phyloP scores from a whole-genome alignment of 2,888 invertebrate species.

The Trichopoda pennipes region DNA sequence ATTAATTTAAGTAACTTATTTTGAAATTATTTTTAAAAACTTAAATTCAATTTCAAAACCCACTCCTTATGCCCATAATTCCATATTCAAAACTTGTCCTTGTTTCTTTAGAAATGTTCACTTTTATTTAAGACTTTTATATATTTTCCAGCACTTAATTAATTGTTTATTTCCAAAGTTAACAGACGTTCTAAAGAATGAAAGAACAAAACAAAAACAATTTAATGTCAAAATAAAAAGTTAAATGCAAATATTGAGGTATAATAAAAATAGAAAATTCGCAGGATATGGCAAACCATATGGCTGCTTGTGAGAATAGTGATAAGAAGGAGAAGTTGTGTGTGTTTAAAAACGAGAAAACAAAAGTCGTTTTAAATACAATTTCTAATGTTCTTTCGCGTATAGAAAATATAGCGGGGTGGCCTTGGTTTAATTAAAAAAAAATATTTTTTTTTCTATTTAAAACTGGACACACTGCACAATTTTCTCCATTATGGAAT shows the following conservation, averaged over 20 bases:
- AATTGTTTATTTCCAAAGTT: background rate
- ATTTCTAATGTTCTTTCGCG: conserved; percentile 10
- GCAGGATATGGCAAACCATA: conserved; percentile 14
- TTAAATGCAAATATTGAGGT: conserved; percentile 4
- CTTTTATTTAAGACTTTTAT: too few relatives aligned
- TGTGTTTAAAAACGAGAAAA: background rate
- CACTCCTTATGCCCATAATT: too few relatives aligned
- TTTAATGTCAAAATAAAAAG: conserved; percentile 35
- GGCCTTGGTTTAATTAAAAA: conserved; percentile 24
- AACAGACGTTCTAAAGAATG: background rate
- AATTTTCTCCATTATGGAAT: conserved; percentile 6
- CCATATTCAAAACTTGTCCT: too few relatives aligned
- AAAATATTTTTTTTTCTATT: conserved; percentile 12
- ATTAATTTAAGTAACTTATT: too few relatives aligned
- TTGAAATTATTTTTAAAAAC: too few relatives aligned
- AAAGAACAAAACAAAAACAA: conserved; percentile 9
- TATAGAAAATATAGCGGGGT: background rate
- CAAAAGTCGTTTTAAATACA: background rate
- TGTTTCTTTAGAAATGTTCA: too few relatives aligned
- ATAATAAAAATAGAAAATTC: conserved; percentile 8
- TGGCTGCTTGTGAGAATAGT: conserved; percentile 1
- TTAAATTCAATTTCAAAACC: too few relatives aligned
- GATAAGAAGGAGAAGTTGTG: background rate
- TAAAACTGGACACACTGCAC: conserved; percentile 1
- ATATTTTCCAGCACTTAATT: too few relatives aligned